Evolutionary conservation across 2,797 vertebrate genomes (phyloP).

Genomic region (Hypotaenidia okinawae): DNA sequence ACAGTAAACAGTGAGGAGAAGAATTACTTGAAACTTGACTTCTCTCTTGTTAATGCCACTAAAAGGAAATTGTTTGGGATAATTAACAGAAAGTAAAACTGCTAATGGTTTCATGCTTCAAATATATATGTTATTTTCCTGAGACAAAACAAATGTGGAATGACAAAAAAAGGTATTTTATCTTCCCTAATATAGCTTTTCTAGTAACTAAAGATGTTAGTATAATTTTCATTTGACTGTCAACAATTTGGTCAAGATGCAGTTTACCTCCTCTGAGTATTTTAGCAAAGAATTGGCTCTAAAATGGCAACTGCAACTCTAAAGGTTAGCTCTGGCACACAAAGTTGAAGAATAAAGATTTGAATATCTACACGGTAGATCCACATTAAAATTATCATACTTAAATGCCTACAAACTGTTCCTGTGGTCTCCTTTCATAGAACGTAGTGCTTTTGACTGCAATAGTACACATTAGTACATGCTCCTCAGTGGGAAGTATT

Average conservation of each 20-base stretch:
- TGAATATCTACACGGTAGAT: background rate
- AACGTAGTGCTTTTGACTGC: background rate
- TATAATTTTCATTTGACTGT: background rate
- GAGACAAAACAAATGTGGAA: background rate
- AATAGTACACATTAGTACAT: rapidly evolving
- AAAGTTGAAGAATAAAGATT: background rate
- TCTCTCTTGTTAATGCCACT: background rate
- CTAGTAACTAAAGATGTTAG: background rate
- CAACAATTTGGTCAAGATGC: background rate
- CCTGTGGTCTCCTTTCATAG: background rate
- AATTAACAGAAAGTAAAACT: background rate
- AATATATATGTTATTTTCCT: background rate
- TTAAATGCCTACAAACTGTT: background rate
- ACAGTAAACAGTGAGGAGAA: background rate
- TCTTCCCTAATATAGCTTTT: background rate
- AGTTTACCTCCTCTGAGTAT: background rate
- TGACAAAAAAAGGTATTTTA: background rate
- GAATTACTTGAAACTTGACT: background rate
- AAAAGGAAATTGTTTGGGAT: background rate
- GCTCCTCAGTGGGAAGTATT: background rate
- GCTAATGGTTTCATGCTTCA: background rate
- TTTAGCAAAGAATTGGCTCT: background rate
- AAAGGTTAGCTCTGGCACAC: background rate
- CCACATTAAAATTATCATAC: background rate
- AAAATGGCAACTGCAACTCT: background rate